A percentile compares a stretch with the other conserved stretches of the same genome.
phyloP scores from a whole-genome alignment of 2,888 invertebrate genomes.

The Gnatocerus cornutus region DNA sequence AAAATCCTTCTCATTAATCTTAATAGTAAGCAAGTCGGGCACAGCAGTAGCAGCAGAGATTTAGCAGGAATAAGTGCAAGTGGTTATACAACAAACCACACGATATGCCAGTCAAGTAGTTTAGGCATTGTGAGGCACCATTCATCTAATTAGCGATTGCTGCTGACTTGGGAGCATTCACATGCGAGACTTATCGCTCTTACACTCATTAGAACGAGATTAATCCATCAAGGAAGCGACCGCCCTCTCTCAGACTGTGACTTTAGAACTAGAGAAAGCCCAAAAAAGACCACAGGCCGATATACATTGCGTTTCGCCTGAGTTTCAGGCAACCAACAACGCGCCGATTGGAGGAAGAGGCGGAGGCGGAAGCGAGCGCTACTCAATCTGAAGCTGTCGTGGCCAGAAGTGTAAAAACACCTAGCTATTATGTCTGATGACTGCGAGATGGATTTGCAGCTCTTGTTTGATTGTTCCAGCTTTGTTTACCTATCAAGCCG shows the following conservation, averaged over 20 bases:
- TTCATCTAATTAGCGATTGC: constrained; percentile 72
- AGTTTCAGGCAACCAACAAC: constrained; percentile 14
- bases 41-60: constrained; percentile 45
- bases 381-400: constrained; percentile 69
- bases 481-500: constrained; percentile 68
- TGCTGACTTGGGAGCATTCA: constrained; percentile 69
- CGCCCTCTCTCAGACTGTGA: constrained; percentile 59
- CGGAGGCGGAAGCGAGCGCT: constrained; percentile 54
- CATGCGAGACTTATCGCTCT: constrained; percentile 72
- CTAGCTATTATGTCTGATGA: constrained; percentile 68
- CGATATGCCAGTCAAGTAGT: constrained; percentile 70
- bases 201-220: constrained; percentile 72
- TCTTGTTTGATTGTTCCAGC: constrained; percentile 67
- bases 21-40: constrained; percentile 56
- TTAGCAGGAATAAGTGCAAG: constrained; percentile 65
- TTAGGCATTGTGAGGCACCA: constrained; percentile 68
- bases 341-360: constrained; percentile 8
- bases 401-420: constrained; percentile 68
- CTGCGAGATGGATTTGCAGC: constrained; percentile 67
- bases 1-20: constrained; percentile 64
- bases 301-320: constrained; percentile 5
- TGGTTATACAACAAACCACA: constrained; percentile 68
- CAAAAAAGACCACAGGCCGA: constrained; percentile 25
- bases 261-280: constrained; percentile 20
- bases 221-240: constrained; percentile 69